Conservation (phyloP, 2,888 invertebrate genomes). For the Zygothrica quintamaculata region DNA sequence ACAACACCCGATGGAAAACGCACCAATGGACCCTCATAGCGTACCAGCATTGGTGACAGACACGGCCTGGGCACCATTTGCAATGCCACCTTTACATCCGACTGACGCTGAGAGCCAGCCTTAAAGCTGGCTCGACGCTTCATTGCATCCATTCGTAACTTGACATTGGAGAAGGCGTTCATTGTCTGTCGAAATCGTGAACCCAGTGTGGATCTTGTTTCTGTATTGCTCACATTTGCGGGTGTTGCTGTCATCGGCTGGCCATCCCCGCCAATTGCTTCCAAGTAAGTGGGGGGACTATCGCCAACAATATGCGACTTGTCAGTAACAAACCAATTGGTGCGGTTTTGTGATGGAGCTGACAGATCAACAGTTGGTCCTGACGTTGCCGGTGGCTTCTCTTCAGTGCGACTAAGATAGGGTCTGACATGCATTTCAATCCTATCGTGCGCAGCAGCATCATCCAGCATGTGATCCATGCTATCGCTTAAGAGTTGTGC, state of each 20-base stretch:
- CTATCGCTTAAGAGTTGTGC: slow-evolving; percentile 80
- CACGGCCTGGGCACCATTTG: slow-evolving; percentile 84
- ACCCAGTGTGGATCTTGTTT: slow-evolving; percentile 50
- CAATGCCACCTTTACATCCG: slow-evolving; percentile 80
- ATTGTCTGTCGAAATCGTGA: slow-evolving; percentile 78
- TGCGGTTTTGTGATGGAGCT: slow-evolving; percentile 73
- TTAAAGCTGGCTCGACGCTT: slow-evolving; percentile 83
- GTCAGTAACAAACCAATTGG: slow-evolving; percentile 82
- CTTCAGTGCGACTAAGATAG: slow-evolving; percentile 66
- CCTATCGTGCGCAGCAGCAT: slow-evolving; percentile 13
- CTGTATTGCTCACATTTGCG: slow-evolving; percentile 5
- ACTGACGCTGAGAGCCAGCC: slow-evolving; percentile 51
- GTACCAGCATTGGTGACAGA: slow-evolving; percentile 81
- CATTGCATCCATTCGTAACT: slow-evolving; percentile 82
- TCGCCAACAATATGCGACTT: slow-evolving; percentile 76
- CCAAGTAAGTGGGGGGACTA: slow-evolving; percentile 83
- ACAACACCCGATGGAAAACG: slow-evolving; percentile 86
- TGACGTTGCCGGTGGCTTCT: slow-evolving; percentile 35
- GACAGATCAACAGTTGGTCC: slow-evolving; percentile 64
- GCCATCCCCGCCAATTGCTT: slow-evolving; percentile 77
- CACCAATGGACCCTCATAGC: slow-evolving; percentile 83
- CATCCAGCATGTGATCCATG: slow-evolving; percentile 80
- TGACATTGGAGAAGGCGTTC: slow-evolving; percentile 82
- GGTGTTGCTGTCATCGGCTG: slow-evolving; percentile 11
- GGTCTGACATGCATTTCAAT: slow-evolving; percentile 60